Evolutionary conservation across 2,888 invertebrate species (phyloP).

Genomic region (Leucophenga maculata): DNA sequence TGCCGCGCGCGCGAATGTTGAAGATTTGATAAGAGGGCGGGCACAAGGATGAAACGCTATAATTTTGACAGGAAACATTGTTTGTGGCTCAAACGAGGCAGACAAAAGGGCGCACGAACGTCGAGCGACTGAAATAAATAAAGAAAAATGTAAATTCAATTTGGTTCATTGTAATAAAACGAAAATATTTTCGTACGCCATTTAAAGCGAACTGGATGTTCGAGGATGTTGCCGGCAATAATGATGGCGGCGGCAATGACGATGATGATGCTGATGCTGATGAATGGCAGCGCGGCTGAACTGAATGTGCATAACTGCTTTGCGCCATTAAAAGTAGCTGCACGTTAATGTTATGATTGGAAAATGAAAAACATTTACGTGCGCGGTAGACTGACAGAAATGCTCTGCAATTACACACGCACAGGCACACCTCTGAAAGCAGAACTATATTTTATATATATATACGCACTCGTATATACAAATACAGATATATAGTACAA

Average conservation of each 20-base stretch:
- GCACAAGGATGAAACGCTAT: background rate
- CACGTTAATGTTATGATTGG: conserved; percentile 63
- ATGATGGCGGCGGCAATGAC: background rate
- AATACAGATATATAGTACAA: conserved; percentile 55
- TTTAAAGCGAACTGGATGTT: background rate
- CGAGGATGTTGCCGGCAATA: background rate
- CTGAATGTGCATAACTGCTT: conserved; percentile 3
- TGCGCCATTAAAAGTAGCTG: conserved; percentile 52
- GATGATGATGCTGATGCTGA: conserved; percentile 11
- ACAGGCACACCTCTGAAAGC: background rate
- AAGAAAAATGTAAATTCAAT: conserved; percentile 56
- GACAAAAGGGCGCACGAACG: background rate
- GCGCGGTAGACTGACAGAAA: conserved; percentile 35
- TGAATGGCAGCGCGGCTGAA: conserved; percentile 2
- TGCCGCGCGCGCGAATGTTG: background rate
- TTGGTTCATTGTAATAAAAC: conserved; percentile 53
- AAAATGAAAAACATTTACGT: conserved; percentile 63
- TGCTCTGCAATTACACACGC: background rate
- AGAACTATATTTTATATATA: too few species aligned
- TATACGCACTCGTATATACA: too few species aligned
- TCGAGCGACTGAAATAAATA: background rate
- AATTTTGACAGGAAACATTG: conserved; percentile 21
- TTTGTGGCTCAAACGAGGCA: background rate
- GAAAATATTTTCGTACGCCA: conserved; percentile 36
- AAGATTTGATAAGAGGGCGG: too few species aligned